A percentile compares a stretch with the other conserved stretches of the same genome.
Evolutionary conservation across 2,888 invertebrate species (phyloP).

Genomic region (Ornithoptera alexandrae): DNA sequence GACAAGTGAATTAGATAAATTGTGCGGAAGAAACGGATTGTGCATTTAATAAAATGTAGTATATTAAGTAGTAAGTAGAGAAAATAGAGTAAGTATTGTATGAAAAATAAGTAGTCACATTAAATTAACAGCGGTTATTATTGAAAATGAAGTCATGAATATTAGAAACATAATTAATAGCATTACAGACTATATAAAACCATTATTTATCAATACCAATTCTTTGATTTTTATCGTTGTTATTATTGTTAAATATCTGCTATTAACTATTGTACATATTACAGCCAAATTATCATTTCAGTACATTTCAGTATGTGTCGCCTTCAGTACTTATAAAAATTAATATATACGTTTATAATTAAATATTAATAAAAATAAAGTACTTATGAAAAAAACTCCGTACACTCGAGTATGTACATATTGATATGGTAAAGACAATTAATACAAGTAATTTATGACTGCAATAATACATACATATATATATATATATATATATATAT

Average conservation of each 20-base stretch:
- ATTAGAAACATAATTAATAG: background rate
- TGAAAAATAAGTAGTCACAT: background rate
- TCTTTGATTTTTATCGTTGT: background rate
- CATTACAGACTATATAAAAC: background rate
- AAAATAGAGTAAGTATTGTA: background rate
- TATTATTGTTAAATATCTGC: background rate
- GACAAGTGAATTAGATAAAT: constrained; percentile 17
- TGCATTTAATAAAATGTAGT: constrained; percentile 20
- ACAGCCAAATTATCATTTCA: background rate
- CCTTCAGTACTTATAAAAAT: background rate
- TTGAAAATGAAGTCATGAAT: background rate
- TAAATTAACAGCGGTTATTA: background rate
- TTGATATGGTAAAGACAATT: background rate
- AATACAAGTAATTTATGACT: background rate
- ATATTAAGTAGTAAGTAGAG: background rate
- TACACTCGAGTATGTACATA: background rate
- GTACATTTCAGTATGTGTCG: background rate
- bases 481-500: background rate
- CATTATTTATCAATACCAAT: background rate
- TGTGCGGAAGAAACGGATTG: constrained; percentile 32
- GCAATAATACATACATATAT: background rate
- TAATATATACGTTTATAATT: background rate
- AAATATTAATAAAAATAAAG: no score
- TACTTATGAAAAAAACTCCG: no score
- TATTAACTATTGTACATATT: background rate